A percentile compares a stretch with the other conserved stretches of the same genome.
Evolutionary conservation across 2,113 vertebrate species (phyloP).

Genomic region (Mixornis gularis): DNA sequence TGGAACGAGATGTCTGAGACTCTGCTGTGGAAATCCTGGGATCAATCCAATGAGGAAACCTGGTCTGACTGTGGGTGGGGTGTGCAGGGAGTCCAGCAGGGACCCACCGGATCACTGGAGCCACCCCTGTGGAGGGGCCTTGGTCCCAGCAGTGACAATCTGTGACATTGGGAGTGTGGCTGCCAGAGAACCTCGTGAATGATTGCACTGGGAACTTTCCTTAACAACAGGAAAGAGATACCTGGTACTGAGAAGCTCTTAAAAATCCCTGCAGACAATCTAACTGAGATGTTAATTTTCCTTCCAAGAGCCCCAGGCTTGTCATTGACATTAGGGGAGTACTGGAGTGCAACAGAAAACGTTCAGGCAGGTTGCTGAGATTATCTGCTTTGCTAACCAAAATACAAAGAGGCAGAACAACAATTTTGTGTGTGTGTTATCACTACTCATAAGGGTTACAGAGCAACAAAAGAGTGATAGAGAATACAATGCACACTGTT

Average conservation of each 20-base stretch:
- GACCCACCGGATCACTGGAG: neutral
- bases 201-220: neutral
- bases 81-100: neutral
- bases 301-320: neutral
- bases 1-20: accelerated
- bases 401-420: neutral
- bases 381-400: neutral
- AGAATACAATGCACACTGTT: neutral
- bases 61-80: neutral
- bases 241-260: neutral
- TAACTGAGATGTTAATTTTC: constrained; percentile 2
- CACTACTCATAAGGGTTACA: neutral
- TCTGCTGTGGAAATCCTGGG: neutral
- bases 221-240: neutral
- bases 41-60: accelerated
- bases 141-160: neutral
- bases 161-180: neutral
- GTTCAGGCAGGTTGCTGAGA: neutral
- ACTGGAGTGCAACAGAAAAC: neutral
- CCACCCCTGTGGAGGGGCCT: neutral
- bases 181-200: accelerated
- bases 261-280: neutral
- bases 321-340: neutral
- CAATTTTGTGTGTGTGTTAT: neutral
- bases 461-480: neutral